phyloP scores from a whole-genome alignment of 2,888 invertebrate species.

The Drosophila fungiperda region DNA sequence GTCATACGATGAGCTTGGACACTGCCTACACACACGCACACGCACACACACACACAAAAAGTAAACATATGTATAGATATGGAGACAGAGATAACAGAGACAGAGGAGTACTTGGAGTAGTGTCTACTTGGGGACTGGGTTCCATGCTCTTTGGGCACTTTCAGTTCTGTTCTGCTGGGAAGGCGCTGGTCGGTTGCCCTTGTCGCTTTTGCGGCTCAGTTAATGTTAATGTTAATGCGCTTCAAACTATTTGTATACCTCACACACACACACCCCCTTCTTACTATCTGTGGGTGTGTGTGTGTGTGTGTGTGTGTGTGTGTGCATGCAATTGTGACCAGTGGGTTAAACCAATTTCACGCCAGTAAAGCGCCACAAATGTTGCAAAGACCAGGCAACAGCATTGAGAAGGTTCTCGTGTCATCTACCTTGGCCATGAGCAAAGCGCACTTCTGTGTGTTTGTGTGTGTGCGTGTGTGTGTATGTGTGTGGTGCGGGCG shows the following conservation, averaged over 20 bases:
- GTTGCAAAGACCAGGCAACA: constrained; percentile 64
- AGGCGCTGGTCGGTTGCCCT: constrained; percentile 69
- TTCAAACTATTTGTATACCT: constrained; percentile 66
- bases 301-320: constrained; percentile 37
- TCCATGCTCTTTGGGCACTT: neutral
- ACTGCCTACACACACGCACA: constrained; percentile 32
- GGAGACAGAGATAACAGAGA: constrained; percentile 71
- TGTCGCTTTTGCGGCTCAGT: constrained; percentile 78
- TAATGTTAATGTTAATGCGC: constrained; percentile 82
- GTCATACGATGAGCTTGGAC: constrained; percentile 58
- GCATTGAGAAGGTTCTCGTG: constrained; percentile 64
- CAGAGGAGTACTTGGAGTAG: constrained; percentile 25
- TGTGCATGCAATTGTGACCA: constrained; percentile 80
- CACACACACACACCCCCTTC: too few relatives aligned
- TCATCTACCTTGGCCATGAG: constrained; percentile 60
- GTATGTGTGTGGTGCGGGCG: constrained; percentile 9
- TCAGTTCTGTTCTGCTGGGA: constrained; percentile 6
- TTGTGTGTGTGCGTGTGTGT: constrained; percentile 5
- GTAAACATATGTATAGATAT: constrained; percentile 70
- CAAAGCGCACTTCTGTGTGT: constrained; percentile 8
- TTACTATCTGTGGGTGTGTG: constrained; percentile 30
- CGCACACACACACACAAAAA: constrained; percentile 15
- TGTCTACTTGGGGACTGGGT: constrained; percentile 21
- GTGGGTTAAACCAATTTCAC: constrained; percentile 83
- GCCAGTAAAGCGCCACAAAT: constrained; percentile 78